These are phyloP conservation scores for Sialis lutaria DNA, from an alignment of 2,888 invertebrate genomes.

Conservation along the genomic window DNA sequence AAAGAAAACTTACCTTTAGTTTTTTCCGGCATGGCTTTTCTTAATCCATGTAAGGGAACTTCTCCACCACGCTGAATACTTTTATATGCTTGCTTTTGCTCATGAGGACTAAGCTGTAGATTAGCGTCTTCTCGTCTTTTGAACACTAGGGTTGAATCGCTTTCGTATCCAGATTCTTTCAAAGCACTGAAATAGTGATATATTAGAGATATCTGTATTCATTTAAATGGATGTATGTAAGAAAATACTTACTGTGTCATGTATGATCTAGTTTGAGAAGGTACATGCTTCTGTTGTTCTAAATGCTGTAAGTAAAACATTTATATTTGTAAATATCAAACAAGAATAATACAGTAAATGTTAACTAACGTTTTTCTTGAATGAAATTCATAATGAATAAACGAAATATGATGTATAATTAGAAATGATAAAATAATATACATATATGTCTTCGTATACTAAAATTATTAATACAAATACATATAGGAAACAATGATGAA, in stretches of 20 bases:
- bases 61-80: slow-evolving; percentile 87
- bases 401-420: too few species aligned
- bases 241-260: slow-evolving; percentile 56
- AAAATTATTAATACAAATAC: too few species aligned
- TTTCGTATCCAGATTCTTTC: slow-evolving; percentile 82
- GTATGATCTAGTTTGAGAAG: slow-evolving; percentile 49
- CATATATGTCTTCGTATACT: too few species aligned
- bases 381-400: too few species aligned
- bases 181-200: slow-evolving; percentile 40
- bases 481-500: too few species aligned
- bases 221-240: slow-evolving; percentile 1
- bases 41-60: slow-evolving; percentile 79
- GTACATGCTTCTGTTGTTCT: slow-evolving; percentile 49
- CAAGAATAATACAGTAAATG: too few species aligned
- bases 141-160: slow-evolving; percentile 77
- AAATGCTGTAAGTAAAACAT: slow-evolving; percentile 36
- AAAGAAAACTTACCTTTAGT: slow-evolving; percentile 43
- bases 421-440: too few species aligned
- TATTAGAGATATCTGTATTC: not conserved
- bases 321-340: too few species aligned
- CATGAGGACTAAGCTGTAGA: slow-evolving; percentile 57
- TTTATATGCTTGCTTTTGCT: slow-evolving; percentile 70
- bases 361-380: too few species aligned
- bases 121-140: slow-evolving; percentile 53
- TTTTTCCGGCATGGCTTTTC: slow-evolving; percentile 76